These are phyloP conservation scores for Lasius platythorax DNA, from an alignment of 2,888 invertebrate genomes.

Conservation along the genomic window DNA sequence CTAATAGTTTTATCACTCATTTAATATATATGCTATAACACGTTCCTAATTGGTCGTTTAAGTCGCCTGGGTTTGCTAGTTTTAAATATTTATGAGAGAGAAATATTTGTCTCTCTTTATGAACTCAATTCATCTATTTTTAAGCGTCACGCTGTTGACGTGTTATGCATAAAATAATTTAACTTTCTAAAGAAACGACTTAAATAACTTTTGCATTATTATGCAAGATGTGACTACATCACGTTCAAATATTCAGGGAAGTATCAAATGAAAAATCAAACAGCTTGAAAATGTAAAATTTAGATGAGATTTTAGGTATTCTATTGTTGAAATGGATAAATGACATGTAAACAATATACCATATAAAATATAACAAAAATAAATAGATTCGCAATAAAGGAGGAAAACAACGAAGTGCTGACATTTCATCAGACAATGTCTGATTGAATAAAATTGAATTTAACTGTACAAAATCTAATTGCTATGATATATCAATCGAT, in stretches of 20 bases:
- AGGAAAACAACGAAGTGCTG: not conserved
- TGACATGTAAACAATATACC: not conserved
- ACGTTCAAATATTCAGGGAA: conserved; percentile 11
- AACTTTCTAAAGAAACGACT: not conserved
- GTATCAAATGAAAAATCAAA: not conserved
- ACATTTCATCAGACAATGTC: not conserved
- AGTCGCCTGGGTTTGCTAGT: not conserved
- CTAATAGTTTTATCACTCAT: not conserved
- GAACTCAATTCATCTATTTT: conserved; percentile 12
- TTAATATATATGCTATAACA: not conserved
- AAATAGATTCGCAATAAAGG: not conserved
- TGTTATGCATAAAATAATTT: conserved; percentile 25
- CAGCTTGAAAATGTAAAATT: not conserved
- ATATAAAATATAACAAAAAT: not conserved
- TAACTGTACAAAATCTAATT: not conserved
- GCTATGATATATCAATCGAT: not conserved
- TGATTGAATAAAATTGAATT: not conserved
- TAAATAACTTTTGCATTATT: conserved; percentile 22
- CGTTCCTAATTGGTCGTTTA: not conserved
- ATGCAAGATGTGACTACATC: conserved; percentile 7
- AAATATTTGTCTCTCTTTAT: not conserved
- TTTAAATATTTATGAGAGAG: conserved; percentile 45
- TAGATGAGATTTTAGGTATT: not conserved
- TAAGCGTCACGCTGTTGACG: conserved; percentile 1
- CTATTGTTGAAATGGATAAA: not conserved